Percentiles rank a stretch among this genome's conserved stretches.
Conservation (phyloP, 1,140 invertebrate genomes). For the Lucilia cuprina region DNA sequence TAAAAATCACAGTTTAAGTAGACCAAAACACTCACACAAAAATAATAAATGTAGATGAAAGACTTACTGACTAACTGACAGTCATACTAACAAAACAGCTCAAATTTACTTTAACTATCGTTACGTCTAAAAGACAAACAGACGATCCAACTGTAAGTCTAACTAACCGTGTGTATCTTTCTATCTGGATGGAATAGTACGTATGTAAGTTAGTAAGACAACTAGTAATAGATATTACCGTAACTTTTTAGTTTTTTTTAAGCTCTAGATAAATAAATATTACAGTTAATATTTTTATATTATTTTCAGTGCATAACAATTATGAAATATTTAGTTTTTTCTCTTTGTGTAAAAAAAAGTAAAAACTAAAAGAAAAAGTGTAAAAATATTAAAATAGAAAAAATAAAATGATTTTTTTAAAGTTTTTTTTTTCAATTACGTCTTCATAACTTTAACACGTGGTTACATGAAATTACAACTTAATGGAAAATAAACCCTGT, state of each 20-base stretch:
- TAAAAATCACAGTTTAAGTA: neutral
- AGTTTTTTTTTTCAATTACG: neutral
- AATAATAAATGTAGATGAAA: neutral
- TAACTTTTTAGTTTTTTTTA: conserved; percentile 2
- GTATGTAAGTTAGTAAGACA: neutral
- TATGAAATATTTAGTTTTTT: neutral
- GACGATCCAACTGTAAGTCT: neutral
- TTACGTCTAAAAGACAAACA: neutral
- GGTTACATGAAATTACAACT: neutral
- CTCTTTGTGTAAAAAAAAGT: neutral
- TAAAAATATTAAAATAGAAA: too few relatives aligned
- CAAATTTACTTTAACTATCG: neutral
- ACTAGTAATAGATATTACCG: neutral
- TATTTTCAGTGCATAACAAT: conserved; percentile 11
- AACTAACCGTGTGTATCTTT: neutral
- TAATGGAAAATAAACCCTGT: neutral
- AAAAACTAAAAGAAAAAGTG: conserved; percentile 7
- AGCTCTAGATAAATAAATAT: neutral
- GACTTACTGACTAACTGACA: neutral
- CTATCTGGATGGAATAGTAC: conserved; percentile 3
- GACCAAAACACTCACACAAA: neutral
- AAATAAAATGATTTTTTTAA: neutral
- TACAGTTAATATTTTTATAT: conserved; percentile 11
- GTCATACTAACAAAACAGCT: neutral
- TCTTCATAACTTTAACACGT: neutral